These are phyloP conservation scores for Acronicta leporina DNA, from an alignment of 2,888 invertebrate species.

Conservation along the genomic window DNA sequence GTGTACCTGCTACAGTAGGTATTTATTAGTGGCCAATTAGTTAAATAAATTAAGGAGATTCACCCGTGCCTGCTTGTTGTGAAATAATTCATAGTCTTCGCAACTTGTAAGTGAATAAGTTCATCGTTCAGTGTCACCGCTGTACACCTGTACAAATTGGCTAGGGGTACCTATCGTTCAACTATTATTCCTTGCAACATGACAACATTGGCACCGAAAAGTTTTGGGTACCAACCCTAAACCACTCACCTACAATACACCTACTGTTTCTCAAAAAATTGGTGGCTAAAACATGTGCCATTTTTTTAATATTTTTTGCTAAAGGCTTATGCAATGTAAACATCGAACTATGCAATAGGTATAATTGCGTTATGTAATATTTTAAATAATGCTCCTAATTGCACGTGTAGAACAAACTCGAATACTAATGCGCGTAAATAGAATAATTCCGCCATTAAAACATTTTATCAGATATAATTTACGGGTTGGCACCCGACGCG, in stretches of 20 bases:
- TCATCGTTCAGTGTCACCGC: too few species aligned
- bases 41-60: too few species aligned
- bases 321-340: conserved; percentile 19
- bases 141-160: conserved; percentile 65
- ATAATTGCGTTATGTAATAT: conserved; percentile 19
- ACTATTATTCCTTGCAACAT: conserved; percentile 65
- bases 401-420: conserved; percentile 40
- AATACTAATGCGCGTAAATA: conserved; percentile 55
- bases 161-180: conserved; percentile 63
- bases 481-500: conserved; percentile 54
- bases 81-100: conserved; percentile 10
- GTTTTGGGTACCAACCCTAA: conserved; percentile 56
- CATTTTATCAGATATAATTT: conserved; percentile 66
- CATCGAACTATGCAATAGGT: conserved; percentile 25
- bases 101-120: too few species aligned
- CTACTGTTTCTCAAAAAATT: conserved; percentile 52
- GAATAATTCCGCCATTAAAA: conserved; percentile 58
- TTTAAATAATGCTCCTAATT: conserved; percentile 27
- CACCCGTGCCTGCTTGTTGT: too few species aligned
- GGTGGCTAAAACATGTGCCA: conserved; percentile 49
- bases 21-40: too few species aligned
- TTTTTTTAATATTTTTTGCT: conserved; percentile 33
- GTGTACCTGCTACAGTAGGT: too few species aligned
- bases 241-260: too few species aligned
- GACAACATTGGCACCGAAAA: conserved; percentile 58